Conservation (phyloP, 1,140 invertebrate genomes). For the Homalodisca vitripennis region DNA sequence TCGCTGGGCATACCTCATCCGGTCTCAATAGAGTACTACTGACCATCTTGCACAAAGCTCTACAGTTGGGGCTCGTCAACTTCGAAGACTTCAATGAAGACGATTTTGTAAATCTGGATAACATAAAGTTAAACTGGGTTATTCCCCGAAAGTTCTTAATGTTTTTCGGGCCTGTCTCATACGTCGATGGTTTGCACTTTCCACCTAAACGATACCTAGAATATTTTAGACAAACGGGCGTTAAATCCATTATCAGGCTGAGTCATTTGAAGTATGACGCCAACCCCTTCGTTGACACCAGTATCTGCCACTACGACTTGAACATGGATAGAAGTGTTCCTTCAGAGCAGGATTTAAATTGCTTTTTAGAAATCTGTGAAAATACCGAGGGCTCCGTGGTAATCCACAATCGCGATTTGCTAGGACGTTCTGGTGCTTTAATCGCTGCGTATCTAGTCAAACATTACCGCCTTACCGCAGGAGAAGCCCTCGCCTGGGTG, state of each 20-base stretch:
- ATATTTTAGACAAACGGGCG: neutral
- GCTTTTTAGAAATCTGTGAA: neutral
- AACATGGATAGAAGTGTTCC: neutral
- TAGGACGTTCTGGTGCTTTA: neutral
- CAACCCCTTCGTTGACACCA: neutral
- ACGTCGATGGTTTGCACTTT: neutral
- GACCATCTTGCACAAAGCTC: neutral
- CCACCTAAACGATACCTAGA: neutral
- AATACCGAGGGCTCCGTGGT: neutral
- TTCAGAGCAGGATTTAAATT: neutral
- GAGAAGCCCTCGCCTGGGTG: neutral
- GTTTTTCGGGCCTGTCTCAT: neutral
- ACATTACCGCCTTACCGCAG: neutral
- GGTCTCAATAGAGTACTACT: neutral
- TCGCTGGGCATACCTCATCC: neutral
- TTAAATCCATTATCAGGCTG: neutral
- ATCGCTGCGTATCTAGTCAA: neutral
- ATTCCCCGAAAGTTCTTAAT: neutral
- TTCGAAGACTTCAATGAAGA: neutral
- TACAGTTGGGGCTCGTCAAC: neutral
- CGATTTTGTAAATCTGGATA: neutral
- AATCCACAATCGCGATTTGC: neutral
- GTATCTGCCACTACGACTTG: neutral
- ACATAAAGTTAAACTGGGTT: neutral
- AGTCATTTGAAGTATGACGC: conserved; percentile 4